phyloP scores from a whole-genome alignment of 2,113 vertebrate genomes.

The Campylomormyrus numenius region DNA sequence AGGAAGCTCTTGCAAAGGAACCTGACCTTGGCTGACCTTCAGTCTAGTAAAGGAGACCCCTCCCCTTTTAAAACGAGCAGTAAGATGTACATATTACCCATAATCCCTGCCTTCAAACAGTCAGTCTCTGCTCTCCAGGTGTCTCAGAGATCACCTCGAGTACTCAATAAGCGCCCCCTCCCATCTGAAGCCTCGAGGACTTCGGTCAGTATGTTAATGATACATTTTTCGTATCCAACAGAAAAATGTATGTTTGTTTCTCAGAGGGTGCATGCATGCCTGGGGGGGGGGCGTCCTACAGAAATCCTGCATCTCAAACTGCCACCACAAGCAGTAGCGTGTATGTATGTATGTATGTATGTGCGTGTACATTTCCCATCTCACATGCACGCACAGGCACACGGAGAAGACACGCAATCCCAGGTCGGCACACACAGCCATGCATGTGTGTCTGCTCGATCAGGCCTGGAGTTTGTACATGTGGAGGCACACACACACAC shows the following conservation, averaged over 20 bases:
- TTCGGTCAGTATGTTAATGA: background rate
- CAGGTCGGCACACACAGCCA: background rate
- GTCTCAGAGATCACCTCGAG: background rate
- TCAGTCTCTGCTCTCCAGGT: background rate
- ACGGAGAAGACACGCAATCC: background rate
- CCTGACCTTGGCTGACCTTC: background rate
- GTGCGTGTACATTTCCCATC: background rate
- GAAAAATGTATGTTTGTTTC: conserved; percentile 5
- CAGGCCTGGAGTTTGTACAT: background rate
- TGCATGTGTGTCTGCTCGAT: background rate
- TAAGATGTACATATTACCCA: background rate
- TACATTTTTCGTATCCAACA: conserved; percentile 8
- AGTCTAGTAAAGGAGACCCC: background rate
- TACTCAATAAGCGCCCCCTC: background rate
- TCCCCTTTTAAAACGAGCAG: background rate
- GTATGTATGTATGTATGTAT: background rate
- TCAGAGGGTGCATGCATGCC: background rate
- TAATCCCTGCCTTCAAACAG: background rate
- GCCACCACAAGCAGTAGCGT: background rate
- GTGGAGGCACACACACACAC: background rate
- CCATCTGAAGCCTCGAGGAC: background rate
- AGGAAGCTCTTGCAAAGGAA: background rate
- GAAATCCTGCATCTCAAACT: background rate
- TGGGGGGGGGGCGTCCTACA: background rate
- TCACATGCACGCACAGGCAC: background rate